These are phyloP conservation scores for Liparis tanakae DNA, from an alignment of 2,797 vertebrate species.

Conservation along the genomic window DNA sequence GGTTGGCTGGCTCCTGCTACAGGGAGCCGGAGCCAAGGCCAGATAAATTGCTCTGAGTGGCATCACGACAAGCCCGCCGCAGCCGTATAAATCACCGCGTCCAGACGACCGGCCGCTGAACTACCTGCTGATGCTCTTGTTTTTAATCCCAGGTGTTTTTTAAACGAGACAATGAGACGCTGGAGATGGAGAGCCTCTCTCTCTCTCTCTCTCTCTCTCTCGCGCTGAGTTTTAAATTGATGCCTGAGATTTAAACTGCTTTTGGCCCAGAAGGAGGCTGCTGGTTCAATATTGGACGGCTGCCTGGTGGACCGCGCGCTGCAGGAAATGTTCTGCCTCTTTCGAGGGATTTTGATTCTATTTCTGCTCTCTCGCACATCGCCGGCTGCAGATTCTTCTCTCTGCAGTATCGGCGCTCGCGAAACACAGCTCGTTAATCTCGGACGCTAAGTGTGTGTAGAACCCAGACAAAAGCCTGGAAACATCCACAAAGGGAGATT, in stretches of 20 bases:
- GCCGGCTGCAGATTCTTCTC: slow-evolving; percentile 3
- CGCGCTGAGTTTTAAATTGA: slow-evolving; percentile 11
- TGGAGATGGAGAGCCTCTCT: slow-evolving; percentile 3
- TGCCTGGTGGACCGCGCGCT: slow-evolving; percentile 19
- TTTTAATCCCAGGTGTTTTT: slow-evolving; percentile 37
- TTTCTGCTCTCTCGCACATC: slow-evolving; percentile 22
- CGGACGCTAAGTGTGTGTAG: background rate
- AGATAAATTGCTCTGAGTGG: slow-evolving; percentile 76
- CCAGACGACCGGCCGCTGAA: slow-evolving; percentile 3
- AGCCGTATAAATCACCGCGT: slow-evolving; percentile 68
- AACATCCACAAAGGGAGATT: background rate
- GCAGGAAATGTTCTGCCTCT: slow-evolving; percentile 32
- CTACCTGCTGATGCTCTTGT: slow-evolving; percentile 27
- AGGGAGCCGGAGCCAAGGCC: slow-evolving; percentile 53
- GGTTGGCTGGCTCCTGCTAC: slow-evolving; percentile 48
- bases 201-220: background rate
- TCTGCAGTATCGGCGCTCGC: slow-evolving; percentile 15
- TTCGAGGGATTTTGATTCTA: slow-evolving; percentile 39
- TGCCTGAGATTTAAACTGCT: background rate
- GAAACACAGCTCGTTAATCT: slow-evolving; percentile 16
- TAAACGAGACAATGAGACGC: slow-evolving; percentile 10
- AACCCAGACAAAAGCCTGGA: background rate
- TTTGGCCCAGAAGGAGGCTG: slow-evolving; percentile 13
- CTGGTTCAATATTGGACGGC: slow-evolving; percentile 6
- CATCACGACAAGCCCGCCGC: slow-evolving; percentile 65